A percentile compares a stretch with the other conserved stretches of the same genome.
These are phyloP conservation scores for Nymphalis io DNA, from an alignment of 1,140 invertebrate genomes.

Conservation along the genomic window DNA sequence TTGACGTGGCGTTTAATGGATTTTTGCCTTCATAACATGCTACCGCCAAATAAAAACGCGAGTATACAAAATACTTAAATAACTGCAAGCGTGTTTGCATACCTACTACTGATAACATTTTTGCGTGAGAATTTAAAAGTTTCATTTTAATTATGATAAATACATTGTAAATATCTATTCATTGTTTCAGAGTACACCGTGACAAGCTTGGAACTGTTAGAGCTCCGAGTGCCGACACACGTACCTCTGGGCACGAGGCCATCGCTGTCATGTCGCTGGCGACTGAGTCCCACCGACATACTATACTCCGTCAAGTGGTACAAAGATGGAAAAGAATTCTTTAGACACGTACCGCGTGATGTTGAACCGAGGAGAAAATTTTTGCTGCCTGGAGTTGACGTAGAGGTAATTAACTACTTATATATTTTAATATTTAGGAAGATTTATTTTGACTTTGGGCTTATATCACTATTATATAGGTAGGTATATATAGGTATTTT, in stretches of 20 bases:
- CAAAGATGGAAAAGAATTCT: constrained; percentile 93
- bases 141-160: background rate
- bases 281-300: constrained; percentile 88
- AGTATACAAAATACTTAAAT: constrained; percentile 51
- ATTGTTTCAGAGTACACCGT: constrained; percentile 63
- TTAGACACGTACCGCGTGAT: constrained; percentile 88
- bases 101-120: constrained; percentile 26
- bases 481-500: too few relatives aligned
- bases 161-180: background rate
- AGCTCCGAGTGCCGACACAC: constrained; percentile 85
- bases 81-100: constrained; percentile 30
- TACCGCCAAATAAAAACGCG: constrained; percentile 70
- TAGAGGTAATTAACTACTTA: constrained; percentile 83
- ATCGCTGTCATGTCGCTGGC: constrained; percentile 88
- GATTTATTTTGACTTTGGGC: background rate
- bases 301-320: constrained; percentile 95
- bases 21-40: constrained; percentile 79
- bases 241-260: constrained; percentile 85
- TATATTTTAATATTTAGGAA: background rate
- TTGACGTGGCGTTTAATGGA: constrained; percentile 80
- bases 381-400: constrained; percentile 87
- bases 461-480: too few relatives aligned
- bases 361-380: constrained; percentile 88
- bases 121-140: constrained; percentile 11
- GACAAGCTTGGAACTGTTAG: constrained; percentile 82